A percentile compares a stretch with the other conserved stretches of the same genome.
Evolutionary conservation across 2,888 invertebrate genomes (phyloP).

Genomic region (Hanleya hanleyi): DNA sequence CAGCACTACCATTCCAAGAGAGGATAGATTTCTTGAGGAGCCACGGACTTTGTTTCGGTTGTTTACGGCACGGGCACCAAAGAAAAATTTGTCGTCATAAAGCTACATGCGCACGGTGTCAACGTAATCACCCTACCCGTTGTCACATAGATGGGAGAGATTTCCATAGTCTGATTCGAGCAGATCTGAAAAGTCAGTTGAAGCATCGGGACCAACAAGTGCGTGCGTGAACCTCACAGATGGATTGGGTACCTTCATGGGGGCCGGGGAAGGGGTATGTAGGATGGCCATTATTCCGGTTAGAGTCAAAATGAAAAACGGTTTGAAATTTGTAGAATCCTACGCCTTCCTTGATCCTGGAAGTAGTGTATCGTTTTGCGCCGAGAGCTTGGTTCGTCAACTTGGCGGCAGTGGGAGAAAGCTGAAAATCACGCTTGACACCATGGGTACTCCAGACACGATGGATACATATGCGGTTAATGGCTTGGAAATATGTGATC

Average conservation of each 20-base stretch:
- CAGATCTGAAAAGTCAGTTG: no score
- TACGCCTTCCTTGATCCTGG: conserved; percentile 21
- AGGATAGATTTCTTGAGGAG: no score
- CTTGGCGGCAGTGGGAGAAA: conserved; percentile 3
- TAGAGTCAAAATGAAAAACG: neutral
- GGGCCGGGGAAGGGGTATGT: neutral
- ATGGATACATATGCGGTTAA: conserved; percentile 8
- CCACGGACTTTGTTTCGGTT: no score
- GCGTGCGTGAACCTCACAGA: neutral
- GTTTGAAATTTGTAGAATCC: neutral
- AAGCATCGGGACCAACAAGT: neutral
- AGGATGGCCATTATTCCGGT: conserved; percentile 26
- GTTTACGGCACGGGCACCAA: no score
- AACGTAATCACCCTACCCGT: no score
- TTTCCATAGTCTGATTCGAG: no score
- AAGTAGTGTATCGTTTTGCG: conserved; percentile 11
- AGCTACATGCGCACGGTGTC: no score
- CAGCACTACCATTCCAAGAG: no score
- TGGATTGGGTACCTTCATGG: neutral
- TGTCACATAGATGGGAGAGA: no score
- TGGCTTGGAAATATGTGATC: conserved; percentile 16
- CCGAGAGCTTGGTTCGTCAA: neutral
- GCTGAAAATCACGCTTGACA: conserved; percentile 9
- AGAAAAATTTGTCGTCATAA: no score
- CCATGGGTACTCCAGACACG: conserved; percentile 4